Conservation (phyloP, 2,888 invertebrate genomes). For the Dioctria linearis region DNA sequence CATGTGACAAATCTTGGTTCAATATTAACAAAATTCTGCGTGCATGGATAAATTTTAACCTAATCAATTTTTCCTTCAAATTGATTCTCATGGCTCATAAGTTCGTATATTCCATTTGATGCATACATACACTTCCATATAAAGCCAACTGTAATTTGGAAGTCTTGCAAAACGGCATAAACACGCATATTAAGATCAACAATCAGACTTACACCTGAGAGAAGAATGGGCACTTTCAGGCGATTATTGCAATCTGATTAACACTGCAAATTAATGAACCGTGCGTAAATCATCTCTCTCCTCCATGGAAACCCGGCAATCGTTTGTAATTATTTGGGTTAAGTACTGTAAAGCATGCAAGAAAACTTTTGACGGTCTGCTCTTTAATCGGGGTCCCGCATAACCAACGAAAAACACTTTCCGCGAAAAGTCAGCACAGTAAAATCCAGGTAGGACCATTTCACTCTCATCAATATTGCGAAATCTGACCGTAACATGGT, state of each 20-base stretch:
- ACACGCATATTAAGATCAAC: no score
- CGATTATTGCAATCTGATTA: slow-evolving; percentile 20
- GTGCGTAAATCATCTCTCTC: slow-evolving; percentile 26
- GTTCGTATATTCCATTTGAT: no score
- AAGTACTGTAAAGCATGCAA: slow-evolving; percentile 26
- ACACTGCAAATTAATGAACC: slow-evolving; percentile 12
- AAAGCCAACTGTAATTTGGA: no score
- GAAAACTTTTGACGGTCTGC: not conserved
- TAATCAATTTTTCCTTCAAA: no score
- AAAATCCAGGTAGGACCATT: slow-evolving; percentile 25
- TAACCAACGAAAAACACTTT: not conserved
- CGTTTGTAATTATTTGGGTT: slow-evolving; percentile 38
- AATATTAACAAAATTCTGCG: no score
- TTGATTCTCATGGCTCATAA: no score
- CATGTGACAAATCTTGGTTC: no score
- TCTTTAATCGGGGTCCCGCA: slow-evolving; percentile 29
- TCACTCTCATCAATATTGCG: slow-evolving; percentile 42
- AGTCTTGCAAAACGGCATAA: no score
- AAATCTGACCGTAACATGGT: slow-evolving; percentile 24
- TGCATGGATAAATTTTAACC: no score
- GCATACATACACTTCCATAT: no score
- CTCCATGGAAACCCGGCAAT: not conserved
- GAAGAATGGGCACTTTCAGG: not conserved
- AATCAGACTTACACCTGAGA: no score
- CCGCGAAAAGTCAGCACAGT: slow-evolving; percentile 14